Evolutionary conservation across 2,888 invertebrate genomes (phyloP).

Genomic region (Noctua janthina): DNA sequence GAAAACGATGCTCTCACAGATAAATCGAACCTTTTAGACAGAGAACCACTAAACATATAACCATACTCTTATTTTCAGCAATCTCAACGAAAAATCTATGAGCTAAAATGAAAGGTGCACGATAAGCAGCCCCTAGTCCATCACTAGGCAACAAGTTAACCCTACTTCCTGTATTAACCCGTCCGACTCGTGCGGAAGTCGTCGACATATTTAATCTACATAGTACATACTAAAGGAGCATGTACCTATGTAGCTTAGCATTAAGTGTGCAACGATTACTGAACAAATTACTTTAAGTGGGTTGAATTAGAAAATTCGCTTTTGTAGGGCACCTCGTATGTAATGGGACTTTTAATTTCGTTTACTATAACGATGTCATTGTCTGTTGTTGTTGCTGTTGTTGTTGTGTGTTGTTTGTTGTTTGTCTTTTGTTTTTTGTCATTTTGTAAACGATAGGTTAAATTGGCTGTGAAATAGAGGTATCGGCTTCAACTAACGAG

Average conservation of each 20-base stretch:
- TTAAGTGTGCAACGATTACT: constrained; percentile 13
- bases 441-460: background rate
- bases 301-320: background rate
- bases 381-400: too few relatives aligned
- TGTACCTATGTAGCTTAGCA: background rate
- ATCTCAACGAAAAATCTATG: constrained; percentile 42
- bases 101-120: constrained; percentile 2
- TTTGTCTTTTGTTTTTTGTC: too few relatives aligned
- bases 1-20: background rate
- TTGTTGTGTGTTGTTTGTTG: too few relatives aligned
- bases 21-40: background rate
- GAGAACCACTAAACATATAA: background rate
- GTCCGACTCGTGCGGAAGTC: constrained; percentile 38
- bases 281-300: constrained; percentile 6
- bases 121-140: background rate
- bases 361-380: background rate
- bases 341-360: background rate
- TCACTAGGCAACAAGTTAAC: constrained; percentile 47
- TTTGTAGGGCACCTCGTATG: background rate
- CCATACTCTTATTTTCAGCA: background rate
- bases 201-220: constrained; percentile 46
- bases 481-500: background rate
- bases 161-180: constrained; percentile 59
- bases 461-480: background rate
- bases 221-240: background rate